Evolutionary conservation across 1,140 invertebrate genomes (phyloP), one percentile per base, ranked within the genome.

Genomic region (Mizuhopecten yessoensis): DNA sequence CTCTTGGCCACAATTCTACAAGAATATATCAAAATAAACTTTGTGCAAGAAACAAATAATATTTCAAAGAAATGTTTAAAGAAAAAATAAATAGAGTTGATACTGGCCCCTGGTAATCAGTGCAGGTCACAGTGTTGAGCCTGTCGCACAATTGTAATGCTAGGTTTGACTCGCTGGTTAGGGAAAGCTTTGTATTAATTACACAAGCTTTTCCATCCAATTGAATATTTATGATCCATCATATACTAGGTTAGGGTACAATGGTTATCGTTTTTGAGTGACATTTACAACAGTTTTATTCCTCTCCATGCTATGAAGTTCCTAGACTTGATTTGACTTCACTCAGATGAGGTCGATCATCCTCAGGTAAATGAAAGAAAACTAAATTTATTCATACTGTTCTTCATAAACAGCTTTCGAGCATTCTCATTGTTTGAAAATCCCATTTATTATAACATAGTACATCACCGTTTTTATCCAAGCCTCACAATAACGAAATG

Each of bases 181-280:
- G 2, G 29, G 57, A n/a, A 29, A 45, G 29, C 1, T 5, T 7
- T 75, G 57, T 75, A 75, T 75, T 29, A 9, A 75, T 75, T 29
- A 75, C n/a, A 5, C 5, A 29, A 75, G n/a, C n/a, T 3, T n/a
- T 75, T 75, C 29, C 57, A 75, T 75, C 17, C 23, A 75, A 75
- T 29, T 29, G 57, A 75, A 75, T 75, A 75, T 75, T 75, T 75
- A 75, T 75, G 57, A 75, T n/a, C 57, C 17, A 75, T 75, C 29
- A 29, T 75, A 75, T 75, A 75, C 29, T 75, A 29, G 23, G 23
- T 75, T 75, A 75, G n/a, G 1, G 57, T 75, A 9, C 1, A 5
- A 75, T 49, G 15, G 45, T 49, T 49, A 23, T 5, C 2, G 20
- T 2, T 49, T 23, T n/a, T 75, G 57, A 75, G 57, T 75, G 57